Base-by-base conservation (phyloP, 1,140 invertebrate species). In the Neoseiulus cucumeris region DNA sequence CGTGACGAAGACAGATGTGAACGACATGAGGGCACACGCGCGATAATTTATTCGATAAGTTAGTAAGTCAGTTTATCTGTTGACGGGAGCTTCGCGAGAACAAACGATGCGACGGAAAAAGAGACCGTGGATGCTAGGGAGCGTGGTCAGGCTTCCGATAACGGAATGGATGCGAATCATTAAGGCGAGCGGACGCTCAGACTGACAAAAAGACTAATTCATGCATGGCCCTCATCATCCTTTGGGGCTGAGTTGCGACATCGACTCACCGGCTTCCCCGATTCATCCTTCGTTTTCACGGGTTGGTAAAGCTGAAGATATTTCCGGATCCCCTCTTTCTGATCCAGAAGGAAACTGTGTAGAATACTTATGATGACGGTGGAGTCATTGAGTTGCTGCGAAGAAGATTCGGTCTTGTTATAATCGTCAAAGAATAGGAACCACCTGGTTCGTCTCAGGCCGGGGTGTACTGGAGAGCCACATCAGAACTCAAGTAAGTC, bases 321-420 rank as follows among this genome's bases (percentile, higher is more conserved):
- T 18, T 66, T 41, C 7, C 51, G 25, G 17, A 68, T 65, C 67
- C 69, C 67, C n/a, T 28, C 28, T n/a, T 77, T 75, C 64, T 76
- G 79, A 70, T 91, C 84, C 65, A 82, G 70, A 1, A 96, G 72
- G 71, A 84, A 85, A 2, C 90, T 88, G 44, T 84, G 81, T 28
- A 98, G 71, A 1, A 87, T 77, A 30, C 92, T 97, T 72, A 98
- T 84, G 47, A 98, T 96, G 75, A 93, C 86, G 41, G 88, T 85
- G 67, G 91, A 96, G 71, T 98, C 95, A 71, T 89, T 85, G 66
- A 98, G 75, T 79, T 91, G 88, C 78, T 88, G 76, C 67, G 80
- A 79, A 25, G 71, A 75, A 67, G 14, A 18, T 44, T 12, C 7
- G 51, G 65, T 30, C 22, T n/a, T n/a, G n/a, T 28, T 9, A 14